Percentiles rank a stretch among this genome's conserved stretches.
These are phyloP conservation scores for Cyclina sinensis DNA, from an alignment of 1,140 invertebrate species.

Conservation along the genomic window DNA sequence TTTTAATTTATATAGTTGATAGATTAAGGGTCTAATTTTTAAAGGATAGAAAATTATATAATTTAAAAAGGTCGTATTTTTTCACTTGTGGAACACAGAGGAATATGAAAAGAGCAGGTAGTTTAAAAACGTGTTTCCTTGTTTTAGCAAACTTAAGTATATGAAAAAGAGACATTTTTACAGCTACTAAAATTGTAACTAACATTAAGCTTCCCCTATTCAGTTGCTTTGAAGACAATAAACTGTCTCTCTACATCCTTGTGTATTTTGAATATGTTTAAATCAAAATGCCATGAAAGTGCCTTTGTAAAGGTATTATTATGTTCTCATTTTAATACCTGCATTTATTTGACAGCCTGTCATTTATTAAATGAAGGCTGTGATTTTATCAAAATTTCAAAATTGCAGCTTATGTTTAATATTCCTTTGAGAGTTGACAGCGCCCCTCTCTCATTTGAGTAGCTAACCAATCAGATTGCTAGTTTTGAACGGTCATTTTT, in stretches of 20 bases:
- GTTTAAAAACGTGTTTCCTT: no score
- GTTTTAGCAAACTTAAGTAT: no score
- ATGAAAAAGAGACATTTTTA: no score
- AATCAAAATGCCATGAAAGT: slow-evolving; percentile 21
- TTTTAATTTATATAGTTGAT: no score
- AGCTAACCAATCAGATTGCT: not conserved
- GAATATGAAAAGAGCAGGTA: no score
- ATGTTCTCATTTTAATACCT: slow-evolving; percentile 2
- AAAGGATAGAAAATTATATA: no score
- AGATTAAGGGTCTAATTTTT: no score
- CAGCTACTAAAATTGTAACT: no score
- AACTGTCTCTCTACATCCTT: not conserved
- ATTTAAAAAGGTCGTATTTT: no score
- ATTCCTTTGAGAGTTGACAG: not conserved
- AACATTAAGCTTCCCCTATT: no score
- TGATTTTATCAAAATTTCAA: slow-evolving; percentile 23
- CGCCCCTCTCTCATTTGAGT: not conserved
- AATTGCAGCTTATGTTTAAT: slow-evolving; percentile 35
- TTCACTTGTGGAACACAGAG: no score
- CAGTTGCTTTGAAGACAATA: no score
- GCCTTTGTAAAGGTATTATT: not conserved
- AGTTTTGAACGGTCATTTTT: not conserved
- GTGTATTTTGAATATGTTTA: not conserved
- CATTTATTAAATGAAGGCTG: not conserved
- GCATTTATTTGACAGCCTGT: slow-evolving; percentile 21